Evolutionary conservation across 1,140 invertebrate species (phyloP).

Genomic region (Spodoptera litura): DNA sequence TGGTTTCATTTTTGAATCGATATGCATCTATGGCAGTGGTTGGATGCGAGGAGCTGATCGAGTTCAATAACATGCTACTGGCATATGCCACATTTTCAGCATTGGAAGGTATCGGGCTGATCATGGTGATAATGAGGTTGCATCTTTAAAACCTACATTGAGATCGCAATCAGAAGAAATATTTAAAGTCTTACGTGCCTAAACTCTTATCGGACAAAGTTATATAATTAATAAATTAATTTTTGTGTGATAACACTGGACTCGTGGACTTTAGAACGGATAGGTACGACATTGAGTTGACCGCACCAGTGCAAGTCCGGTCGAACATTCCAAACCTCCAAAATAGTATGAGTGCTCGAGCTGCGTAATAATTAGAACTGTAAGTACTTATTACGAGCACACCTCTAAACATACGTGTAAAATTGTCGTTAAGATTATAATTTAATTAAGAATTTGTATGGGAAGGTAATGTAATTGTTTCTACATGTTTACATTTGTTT

Average conservation of each 20-base stretch:
- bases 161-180: no score
- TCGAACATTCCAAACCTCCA: conserved; percentile 14
- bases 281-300: conserved; percentile 27
- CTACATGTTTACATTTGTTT: no score
- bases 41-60: no score
- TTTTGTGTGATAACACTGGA: background rate
- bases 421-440: background rate
- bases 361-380: conserved; percentile 14
- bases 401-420: background rate
- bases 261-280: background rate
- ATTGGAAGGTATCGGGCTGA: no score
- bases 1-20: no score
- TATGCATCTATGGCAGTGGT: no score
- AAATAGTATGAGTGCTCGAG: conserved; percentile 18
- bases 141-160: no score
- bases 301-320: background rate
- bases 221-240: background rate
- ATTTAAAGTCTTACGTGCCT: no score
- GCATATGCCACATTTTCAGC: no score
- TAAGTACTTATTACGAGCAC: background rate
- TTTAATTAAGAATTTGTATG: background rate
- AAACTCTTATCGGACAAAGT: background rate
- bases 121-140: no score
- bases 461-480: background rate
- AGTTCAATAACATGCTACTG: no score